These are phyloP conservation scores for Nothocercus julius DNA, from an alignment of 2,113 vertebrate genomes.

Conservation along the genomic window DNA sequence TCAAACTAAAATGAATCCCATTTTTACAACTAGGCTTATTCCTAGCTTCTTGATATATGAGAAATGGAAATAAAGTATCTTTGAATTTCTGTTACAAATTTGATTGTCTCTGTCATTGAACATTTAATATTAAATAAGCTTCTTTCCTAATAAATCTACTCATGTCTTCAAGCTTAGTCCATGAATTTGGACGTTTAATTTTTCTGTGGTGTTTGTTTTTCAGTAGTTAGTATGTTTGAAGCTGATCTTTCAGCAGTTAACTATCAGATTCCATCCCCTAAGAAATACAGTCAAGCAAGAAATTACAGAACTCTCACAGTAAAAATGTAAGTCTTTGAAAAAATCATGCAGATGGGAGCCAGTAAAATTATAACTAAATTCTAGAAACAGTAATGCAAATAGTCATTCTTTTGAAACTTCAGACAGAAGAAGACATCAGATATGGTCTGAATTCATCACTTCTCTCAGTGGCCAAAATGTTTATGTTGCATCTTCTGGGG, in stretches of 20 bases:
- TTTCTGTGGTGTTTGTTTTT: slow-evolving; percentile 8
- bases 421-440: background rate
- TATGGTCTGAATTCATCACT: background rate
- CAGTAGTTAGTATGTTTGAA: background rate
- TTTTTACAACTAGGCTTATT: slow-evolving; percentile 83
- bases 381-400: background rate
- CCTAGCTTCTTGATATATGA: slow-evolving; percentile 82
- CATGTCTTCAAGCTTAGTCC: slow-evolving; percentile 75
- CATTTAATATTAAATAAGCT: slow-evolving; percentile 77
- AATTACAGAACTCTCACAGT: background rate
- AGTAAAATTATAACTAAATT: background rate
- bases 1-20: slow-evolving; percentile 78
- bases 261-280: background rate
- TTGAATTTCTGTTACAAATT: slow-evolving; percentile 84
- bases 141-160: slow-evolving; percentile 82
- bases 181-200: slow-evolving; percentile 69
- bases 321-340: background rate
- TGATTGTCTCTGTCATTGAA: slow-evolving; percentile 84
- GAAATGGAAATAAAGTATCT: slow-evolving; percentile 86
- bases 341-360: background rate
- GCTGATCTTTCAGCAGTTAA: background rate
- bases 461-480: background rate
- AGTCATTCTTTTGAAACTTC: background rate
- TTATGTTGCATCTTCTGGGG: background rate
- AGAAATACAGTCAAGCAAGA: background rate